These are phyloP conservation scores for Tangara arthus DNA, from an alignment of 2,797 vertebrate species.

Conservation along the genomic window DNA sequence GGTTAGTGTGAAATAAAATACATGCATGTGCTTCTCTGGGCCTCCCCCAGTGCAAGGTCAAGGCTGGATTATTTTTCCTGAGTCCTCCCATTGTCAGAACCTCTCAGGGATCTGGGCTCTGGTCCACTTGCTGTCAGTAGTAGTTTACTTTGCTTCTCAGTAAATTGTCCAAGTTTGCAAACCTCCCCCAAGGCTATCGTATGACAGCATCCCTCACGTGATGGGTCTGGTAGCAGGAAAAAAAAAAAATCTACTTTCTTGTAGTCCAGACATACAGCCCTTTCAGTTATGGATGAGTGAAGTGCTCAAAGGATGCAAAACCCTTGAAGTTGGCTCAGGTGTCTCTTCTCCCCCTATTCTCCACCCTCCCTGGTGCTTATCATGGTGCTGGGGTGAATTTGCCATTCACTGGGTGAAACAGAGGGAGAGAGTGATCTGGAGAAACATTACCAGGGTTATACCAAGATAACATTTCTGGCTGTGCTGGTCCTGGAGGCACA, in stretches of 20 bases:
- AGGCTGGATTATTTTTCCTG: slow-evolving; percentile 37
- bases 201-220: not conserved
- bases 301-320: not conserved
- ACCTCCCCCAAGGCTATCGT: not conserved
- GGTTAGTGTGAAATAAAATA: slow-evolving; percentile 54
- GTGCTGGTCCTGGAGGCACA: not conserved
- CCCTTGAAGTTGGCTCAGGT: not conserved
- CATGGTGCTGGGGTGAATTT: not conserved
- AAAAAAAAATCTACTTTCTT: not conserved
- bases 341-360: not conserved
- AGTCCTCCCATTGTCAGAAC: slow-evolving; percentile 3
- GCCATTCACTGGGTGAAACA: not conserved
- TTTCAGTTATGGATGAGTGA: not conserved
- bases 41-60: not conserved
- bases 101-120: not conserved
- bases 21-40: not conserved
- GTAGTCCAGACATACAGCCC: not conserved
- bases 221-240: not conserved
- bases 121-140: slow-evolving; percentile 9
- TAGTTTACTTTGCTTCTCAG: slow-evolving; percentile 23
- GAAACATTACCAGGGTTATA: not conserved
- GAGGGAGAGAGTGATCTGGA: not conserved
- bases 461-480: not conserved
- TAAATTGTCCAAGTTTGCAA: not conserved
- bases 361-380: not conserved